Conservation (phyloP, 2,797 vertebrate genomes). For the Tapera naevia region DNA sequence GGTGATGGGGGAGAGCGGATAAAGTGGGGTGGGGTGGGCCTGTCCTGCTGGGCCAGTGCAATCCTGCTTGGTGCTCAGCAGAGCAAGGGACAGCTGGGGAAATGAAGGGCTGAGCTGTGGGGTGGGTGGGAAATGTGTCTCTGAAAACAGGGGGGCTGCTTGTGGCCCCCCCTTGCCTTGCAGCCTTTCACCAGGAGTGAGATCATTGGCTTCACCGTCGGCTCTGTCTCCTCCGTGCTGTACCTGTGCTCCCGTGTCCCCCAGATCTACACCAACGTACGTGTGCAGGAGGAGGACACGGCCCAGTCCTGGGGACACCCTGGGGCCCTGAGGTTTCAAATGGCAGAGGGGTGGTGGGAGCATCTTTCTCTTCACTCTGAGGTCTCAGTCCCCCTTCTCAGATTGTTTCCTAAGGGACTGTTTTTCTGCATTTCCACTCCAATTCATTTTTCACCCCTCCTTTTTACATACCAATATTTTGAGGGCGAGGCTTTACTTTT, state of each 20-base stretch:
- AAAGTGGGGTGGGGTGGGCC: neutral
- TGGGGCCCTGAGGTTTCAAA: neutral
- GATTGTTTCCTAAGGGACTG: neutral
- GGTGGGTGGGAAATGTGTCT: fast-evolving
- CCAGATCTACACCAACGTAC: conserved; percentile 94
- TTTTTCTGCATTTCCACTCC: neutral
- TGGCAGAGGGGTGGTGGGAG: fast-evolving
- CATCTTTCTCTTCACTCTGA: neutral
- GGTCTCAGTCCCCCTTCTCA: neutral
- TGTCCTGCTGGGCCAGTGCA: fast-evolving
- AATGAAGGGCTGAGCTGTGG: neutral
- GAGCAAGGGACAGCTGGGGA: neutral
- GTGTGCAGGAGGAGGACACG: neutral
- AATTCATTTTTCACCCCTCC: neutral
- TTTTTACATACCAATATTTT: neutral
- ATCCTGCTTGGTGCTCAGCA: fast-evolving
- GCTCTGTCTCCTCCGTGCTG: conserved; percentile 88
- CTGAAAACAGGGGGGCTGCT: neutral
- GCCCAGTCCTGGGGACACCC: neutral
- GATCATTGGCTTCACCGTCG: conserved; percentile 87
- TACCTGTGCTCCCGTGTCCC: conserved; percentile 91
- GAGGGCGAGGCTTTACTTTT: neutral
- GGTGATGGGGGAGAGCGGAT: neutral
- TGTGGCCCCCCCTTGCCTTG: neutral
- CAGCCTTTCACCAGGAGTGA: conserved; percentile 86